These are phyloP conservation scores for Loripinus fragilis DNA, from an alignment of 2,888 invertebrate genomes.

Conservation along the genomic window DNA sequence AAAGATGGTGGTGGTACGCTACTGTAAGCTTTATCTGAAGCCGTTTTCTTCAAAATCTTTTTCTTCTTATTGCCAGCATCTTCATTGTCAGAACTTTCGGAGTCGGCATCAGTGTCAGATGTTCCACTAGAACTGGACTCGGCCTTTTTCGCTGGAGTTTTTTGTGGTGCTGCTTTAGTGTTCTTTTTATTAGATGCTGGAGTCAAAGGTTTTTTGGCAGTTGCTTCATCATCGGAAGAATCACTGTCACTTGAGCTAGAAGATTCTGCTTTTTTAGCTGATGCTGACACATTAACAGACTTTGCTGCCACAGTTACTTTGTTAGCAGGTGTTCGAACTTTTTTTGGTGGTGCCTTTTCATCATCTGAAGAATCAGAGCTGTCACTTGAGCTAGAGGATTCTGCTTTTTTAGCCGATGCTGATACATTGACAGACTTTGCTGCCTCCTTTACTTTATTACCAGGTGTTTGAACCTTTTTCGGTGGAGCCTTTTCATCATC, in stretches of 20 bases:
- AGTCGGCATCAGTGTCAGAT: conserved; percentile 69
- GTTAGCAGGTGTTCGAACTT: conserved; percentile 17
- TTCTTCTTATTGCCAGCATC: conserved; percentile 46
- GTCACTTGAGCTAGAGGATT: conserved; percentile 6
- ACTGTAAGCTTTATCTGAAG: conserved; percentile 42
- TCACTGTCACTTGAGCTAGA: conserved; percentile 52
- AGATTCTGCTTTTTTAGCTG: conserved; percentile 46
- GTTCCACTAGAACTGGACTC: conserved; percentile 44
- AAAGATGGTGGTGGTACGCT: conserved; percentile 54
- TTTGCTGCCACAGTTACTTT: background rate
- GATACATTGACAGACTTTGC: background rate
- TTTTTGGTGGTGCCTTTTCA: conserved; percentile 30
- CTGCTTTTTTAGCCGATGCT: background rate
- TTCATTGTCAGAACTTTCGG: conserved; percentile 63
- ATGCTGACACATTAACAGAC: background rate
- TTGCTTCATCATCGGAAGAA: conserved; percentile 51
- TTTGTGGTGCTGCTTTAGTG: conserved; percentile 3
- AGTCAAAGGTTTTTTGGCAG: conserved; percentile 8
- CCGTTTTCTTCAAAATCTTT: conserved; percentile 22
- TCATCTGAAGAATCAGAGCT: conserved; percentile 52
- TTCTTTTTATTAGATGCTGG: conserved; percentile 26
- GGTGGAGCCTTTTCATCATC: conserved; percentile 52
- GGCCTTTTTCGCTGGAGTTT: conserved; percentile 24
- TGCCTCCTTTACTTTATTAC: background rate
- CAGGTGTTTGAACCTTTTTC: conserved; percentile 22